Conservation (phyloP, 1,140 invertebrate genomes). For the Dermatophagoides farinae region DNA sequence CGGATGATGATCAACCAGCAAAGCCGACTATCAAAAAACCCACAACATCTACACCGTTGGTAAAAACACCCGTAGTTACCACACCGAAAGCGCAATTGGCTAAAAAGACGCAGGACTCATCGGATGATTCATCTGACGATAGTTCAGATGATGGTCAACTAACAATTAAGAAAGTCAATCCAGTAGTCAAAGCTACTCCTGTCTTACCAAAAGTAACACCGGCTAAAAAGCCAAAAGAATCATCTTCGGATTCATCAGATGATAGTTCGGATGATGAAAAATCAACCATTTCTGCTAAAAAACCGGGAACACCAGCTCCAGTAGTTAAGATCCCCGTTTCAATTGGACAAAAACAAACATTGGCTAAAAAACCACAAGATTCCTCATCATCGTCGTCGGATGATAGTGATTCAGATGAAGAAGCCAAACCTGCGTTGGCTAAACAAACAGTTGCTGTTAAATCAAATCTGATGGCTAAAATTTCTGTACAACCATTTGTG, state of each 20-base stretch:
- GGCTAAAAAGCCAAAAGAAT: not conserved
- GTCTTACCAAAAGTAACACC: not conserved
- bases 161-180: not conserved
- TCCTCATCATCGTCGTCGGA: not conserved
- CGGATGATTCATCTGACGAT: not conserved
- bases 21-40: not conserved
- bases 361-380: not conserved
- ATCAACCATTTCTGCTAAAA: not conserved
- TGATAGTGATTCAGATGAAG: not conserved
- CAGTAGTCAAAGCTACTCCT: not conserved
- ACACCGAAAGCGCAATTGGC: not conserved
- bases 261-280: not conserved
- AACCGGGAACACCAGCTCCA: not conserved
- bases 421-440: not conserved
- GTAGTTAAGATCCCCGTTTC: not conserved
- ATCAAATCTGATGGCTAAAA: not conserved
- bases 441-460: not conserved
- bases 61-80: not conserved
- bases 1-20: slow-evolving; percentile 1
- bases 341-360: not conserved
- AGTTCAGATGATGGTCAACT: not conserved
- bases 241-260: not conserved
- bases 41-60: not conserved
- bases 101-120: not conserved
- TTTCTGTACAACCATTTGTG: not conserved